These are phyloP conservation scores for Gymnothorax reevesii DNA, from an alignment of 2,797 vertebrate genomes.

Conservation along the genomic window DNA sequence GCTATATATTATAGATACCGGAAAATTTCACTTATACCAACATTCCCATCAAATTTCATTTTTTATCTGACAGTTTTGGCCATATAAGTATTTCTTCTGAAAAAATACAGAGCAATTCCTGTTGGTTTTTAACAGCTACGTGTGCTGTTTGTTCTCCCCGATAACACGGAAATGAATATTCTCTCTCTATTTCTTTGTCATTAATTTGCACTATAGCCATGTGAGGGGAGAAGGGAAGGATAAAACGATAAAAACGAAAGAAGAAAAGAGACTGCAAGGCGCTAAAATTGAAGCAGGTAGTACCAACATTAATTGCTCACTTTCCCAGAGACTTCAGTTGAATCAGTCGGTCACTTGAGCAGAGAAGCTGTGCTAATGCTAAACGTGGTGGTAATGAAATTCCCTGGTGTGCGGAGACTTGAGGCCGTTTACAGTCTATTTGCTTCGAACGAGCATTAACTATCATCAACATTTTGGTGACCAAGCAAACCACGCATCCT, in stretches of 20 bases:
- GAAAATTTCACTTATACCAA: too few relatives aligned
- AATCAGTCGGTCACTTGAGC: slow-evolving; percentile 80
- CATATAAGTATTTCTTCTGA: too few relatives aligned
- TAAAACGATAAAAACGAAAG: slow-evolving; percentile 40
- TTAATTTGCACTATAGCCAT: not conserved
- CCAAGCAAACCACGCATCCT: slow-evolving; percentile 47
- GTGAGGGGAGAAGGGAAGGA: slow-evolving; percentile 11
- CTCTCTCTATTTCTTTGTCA: not conserved
- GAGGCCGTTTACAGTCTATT: slow-evolving; percentile 54
- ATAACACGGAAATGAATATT: too few relatives aligned
- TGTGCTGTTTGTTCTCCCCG: too few relatives aligned
- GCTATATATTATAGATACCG: too few relatives aligned
- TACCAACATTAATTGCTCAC: slow-evolving; percentile 86
- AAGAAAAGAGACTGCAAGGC: slow-evolving; percentile 65
- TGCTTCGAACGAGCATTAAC: not conserved
- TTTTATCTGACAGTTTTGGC: too few relatives aligned
- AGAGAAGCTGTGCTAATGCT: slow-evolving; percentile 80
- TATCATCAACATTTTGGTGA: slow-evolving; percentile 56
- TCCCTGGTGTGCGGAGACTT: slow-evolving; percentile 77
- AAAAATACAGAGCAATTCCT: too few relatives aligned
- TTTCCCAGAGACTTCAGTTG: slow-evolving; percentile 72
- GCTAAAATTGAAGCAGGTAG: slow-evolving; percentile 63
- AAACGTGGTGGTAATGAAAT: slow-evolving; percentile 74
- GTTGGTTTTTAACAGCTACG: too few relatives aligned
- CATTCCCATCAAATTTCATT: too few relatives aligned